Evolutionary conservation across 92 coral and sea anemone genomes (phyloP).

Genomic region (Chrysogorgia sp.): DNA sequence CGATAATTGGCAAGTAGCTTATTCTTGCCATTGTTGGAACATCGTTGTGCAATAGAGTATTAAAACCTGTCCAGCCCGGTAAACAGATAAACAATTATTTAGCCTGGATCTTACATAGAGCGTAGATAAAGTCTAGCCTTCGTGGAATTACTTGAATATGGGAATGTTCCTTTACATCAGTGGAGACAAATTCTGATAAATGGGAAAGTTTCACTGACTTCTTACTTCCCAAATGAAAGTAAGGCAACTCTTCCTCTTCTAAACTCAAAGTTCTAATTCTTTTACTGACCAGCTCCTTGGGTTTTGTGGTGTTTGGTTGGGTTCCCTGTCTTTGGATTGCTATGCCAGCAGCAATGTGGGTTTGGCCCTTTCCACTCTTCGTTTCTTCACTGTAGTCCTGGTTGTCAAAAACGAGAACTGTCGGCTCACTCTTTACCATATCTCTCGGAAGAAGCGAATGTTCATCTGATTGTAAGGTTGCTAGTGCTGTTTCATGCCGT

Average conservation of each 20-base stretch:
- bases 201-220: conserved; percentile 17
- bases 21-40: conserved; percentile 32
- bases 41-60: conserved; percentile 32
- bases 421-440: conserved; percentile 26
- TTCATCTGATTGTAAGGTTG: conserved; percentile 28
- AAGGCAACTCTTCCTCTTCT: conserved; percentile 21
- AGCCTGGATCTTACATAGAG: conserved; percentile 25
- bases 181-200: conserved; percentile 33
- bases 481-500: conserved; percentile 33
- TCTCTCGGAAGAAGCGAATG: conserved; percentile 26
- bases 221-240: conserved; percentile 16
- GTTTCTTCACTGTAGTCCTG: conserved; percentile 42
- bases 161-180: conserved; percentile 28
- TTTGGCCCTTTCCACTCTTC: conserved; percentile 45
- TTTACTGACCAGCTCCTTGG: conserved; percentile 16
- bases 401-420: conserved; percentile 37
- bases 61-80: conserved; percentile 41
- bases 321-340: conserved; percentile 19
- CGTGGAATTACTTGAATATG: not conserved
- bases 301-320: not conserved
- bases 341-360: conserved; percentile 38
- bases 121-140: conserved; percentile 19
- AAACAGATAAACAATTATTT: not conserved
- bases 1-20: conserved; percentile 34
- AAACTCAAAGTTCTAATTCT: conserved; percentile 14